These are phyloP conservation scores for Fissipunctia ypsillon DNA, from an alignment of 2,888 invertebrate genomes.

Conservation along the genomic window DNA sequence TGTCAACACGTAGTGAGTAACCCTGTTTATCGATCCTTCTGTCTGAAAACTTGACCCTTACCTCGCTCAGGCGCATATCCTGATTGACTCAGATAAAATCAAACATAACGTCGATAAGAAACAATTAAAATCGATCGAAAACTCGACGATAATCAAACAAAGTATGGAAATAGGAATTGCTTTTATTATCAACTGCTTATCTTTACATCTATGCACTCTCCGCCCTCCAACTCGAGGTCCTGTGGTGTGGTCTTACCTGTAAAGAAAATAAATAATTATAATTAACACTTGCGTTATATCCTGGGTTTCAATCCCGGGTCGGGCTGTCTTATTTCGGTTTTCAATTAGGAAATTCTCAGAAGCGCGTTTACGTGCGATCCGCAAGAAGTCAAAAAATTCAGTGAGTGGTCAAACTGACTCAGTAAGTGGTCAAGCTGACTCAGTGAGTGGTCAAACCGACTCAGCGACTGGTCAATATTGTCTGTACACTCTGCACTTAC, in stretches of 20 bases:
- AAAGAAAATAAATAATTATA: conserved; percentile 54
- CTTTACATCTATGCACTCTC: conserved; percentile 89
- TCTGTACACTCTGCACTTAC: no score
- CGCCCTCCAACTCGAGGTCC: conserved; percentile 88
- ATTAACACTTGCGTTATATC: background rate
- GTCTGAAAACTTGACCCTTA: background rate
- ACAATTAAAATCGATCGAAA: conserved; percentile 19
- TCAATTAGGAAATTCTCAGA: background rate
- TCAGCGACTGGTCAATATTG: background rate
- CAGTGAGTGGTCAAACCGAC: background rate
- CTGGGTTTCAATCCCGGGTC: background rate
- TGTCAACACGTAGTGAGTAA: background rate
- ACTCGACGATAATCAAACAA: conserved; percentile 34
- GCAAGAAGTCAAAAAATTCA: background rate
- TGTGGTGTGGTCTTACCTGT: conserved; percentile 81
- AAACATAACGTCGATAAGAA: conserved; percentile 11
- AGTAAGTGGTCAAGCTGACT: background rate
- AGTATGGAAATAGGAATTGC: conserved; percentile 8
- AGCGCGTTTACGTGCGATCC: background rate
- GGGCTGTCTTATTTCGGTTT: background rate
- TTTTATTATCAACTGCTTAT: conserved; percentile 74
- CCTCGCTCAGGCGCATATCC: background rate
- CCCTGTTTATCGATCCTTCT: no score
- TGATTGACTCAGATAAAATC: conserved; percentile 1
- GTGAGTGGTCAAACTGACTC: background rate